Evolutionary conservation across 64 coral and sea anemone genomes (phyloP).

Genomic region (Cladopsammia gracilis): DNA sequence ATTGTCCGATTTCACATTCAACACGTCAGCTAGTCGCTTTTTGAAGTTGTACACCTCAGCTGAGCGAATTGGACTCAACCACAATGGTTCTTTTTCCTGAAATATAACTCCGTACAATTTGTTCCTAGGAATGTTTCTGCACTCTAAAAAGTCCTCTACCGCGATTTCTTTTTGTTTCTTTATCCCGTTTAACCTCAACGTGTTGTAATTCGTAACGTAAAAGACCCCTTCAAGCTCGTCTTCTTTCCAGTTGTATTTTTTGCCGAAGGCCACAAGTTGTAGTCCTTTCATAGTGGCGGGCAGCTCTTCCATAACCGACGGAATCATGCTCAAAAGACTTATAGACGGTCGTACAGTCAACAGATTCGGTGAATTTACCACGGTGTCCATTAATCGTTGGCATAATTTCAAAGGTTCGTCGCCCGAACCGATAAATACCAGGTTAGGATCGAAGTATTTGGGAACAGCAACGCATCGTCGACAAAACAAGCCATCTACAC

Average conservation of each 20-base stretch:
- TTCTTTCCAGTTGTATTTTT: conserved; percentile 88
- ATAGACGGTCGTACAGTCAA: conserved; percentile 74
- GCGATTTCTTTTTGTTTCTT: conserved; percentile 76
- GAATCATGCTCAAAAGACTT: conserved; percentile 78
- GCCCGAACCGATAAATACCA: conserved; percentile 79
- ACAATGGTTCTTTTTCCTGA: conserved; percentile 78
- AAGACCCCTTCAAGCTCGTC: conserved; percentile 76
- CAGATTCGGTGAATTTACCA: conserved; percentile 74
- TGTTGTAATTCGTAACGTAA: conserved; percentile 89
- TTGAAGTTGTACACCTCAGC: conserved; percentile 94
- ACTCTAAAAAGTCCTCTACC: conserved; percentile 71
- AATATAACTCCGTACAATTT: conserved; percentile 79
- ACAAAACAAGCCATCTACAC: neutral
- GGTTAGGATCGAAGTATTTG: conserved; percentile 83
- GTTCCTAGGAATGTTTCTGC: conserved; percentile 52
- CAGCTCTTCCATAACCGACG: conserved; percentile 66
- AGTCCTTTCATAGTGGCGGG: conserved; percentile 61
- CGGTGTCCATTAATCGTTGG: conserved; percentile 74
- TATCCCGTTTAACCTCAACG: conserved; percentile 65
- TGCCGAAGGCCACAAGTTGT: conserved; percentile 86
- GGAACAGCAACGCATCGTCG: conserved; percentile 6
- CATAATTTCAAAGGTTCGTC: conserved; percentile 81
- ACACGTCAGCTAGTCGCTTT: conserved; percentile 71
- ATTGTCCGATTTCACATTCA: conserved; percentile 43
- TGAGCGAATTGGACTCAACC: conserved; percentile 78